A percentile compares a stretch with the other conserved stretches of the same genome.
Evolutionary conservation across 2,113 vertebrate genomes (phyloP).

Genomic region (Takifugu flavidus): DNA sequence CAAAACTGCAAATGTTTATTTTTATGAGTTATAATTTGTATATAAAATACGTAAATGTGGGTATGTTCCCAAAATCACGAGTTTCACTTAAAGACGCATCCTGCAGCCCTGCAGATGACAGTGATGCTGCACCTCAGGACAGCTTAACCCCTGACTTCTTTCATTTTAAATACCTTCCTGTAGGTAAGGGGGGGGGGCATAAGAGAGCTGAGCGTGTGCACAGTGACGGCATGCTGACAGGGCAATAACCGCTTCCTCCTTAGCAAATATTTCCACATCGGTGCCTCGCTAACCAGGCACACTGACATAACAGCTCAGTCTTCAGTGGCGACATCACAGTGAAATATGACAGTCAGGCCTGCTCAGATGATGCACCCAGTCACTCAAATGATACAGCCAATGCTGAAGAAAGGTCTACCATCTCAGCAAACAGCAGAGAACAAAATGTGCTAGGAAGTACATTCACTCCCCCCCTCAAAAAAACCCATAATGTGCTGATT

Average conservation of each 20-base stretch:
- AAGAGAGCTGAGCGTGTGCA: constrained; percentile 28
- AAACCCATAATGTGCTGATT: constrained; percentile 2
- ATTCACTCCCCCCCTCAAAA: constrained; percentile 15
- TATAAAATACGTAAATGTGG: too few relatives aligned
- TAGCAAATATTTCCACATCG: constrained; percentile 55
- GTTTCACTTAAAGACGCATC: background rate
- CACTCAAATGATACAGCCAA: constrained; percentile 33
- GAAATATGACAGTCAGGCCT: constrained; percentile 54
- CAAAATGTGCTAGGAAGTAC: constrained; percentile 5
- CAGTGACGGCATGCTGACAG: constrained; percentile 44
- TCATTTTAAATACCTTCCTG: constrained; percentile 24
- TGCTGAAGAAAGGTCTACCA: constrained; percentile 28
- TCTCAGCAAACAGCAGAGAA: constrained; percentile 22
- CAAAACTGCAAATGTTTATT: too few relatives aligned
- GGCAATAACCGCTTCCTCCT: constrained; percentile 50
- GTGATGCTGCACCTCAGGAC: background rate
- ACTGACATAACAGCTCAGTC: constrained; percentile 45
- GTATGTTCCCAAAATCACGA: too few relatives aligned
- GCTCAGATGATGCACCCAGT: constrained; percentile 40
- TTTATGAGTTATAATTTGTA: too few relatives aligned
- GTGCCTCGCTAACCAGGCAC: constrained; percentile 18
- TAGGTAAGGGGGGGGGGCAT: constrained; percentile 16
- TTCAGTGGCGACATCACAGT: constrained; percentile 48
- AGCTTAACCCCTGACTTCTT: background rate
- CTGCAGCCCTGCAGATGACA: background rate